Evolutionary conservation across 1,140 invertebrate species (phyloP).

Genomic region (Brachionus koreanus): DNA sequence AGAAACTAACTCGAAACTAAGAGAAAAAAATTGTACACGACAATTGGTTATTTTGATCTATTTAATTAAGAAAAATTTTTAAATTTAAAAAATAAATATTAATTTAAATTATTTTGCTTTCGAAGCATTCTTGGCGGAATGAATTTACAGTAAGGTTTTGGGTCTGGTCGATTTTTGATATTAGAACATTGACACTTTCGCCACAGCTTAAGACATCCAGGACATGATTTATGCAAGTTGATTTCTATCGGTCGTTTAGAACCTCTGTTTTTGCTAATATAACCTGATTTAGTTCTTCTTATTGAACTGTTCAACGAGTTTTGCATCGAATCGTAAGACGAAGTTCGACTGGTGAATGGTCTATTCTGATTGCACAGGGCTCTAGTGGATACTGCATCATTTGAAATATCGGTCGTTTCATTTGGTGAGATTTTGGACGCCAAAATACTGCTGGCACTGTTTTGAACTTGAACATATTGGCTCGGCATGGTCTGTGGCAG

Average conservation of each 20-base stretch:
- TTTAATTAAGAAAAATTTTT: neutral
- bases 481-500: neutral
- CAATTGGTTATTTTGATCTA: neutral
- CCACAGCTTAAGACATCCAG: slow-evolving; percentile 39
- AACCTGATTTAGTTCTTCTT: slow-evolving; percentile 16
- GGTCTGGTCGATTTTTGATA: slow-evolving; percentile 43
- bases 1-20: neutral
- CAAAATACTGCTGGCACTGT: neutral
- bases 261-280: slow-evolving; percentile 1
- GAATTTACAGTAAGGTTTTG: slow-evolving; percentile 43
- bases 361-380: neutral
- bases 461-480: neutral
- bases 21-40: neutral
- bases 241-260: slow-evolving; percentile 6
- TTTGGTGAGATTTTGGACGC: neutral
- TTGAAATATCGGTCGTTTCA: slow-evolving; percentile 9
- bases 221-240: slow-evolving; percentile 39
- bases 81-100: neutral
- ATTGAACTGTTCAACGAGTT: neutral
- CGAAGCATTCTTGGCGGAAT: slow-evolving; percentile 38
- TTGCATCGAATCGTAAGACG: neutral
- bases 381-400: neutral
- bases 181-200: slow-evolving; percentile 41
- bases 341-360: neutral
- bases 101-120: slow-evolving; percentile 2